These are phyloP conservation scores for Aporophyla lueneburgensis DNA, from an alignment of 2,888 invertebrate species.

Conservation along the genomic window DNA sequence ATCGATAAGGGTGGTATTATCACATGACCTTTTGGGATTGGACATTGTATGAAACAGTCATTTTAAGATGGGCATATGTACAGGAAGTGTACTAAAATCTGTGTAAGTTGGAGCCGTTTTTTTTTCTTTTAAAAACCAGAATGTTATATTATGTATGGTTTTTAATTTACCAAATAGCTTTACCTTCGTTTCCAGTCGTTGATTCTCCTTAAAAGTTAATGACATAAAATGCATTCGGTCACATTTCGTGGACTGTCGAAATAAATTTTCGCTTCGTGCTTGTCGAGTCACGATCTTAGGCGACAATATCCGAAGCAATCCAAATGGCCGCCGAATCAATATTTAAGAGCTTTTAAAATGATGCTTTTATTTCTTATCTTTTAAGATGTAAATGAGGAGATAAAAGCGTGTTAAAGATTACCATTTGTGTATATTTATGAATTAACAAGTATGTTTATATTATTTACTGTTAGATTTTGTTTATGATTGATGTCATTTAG, in stretches of 20 bases:
- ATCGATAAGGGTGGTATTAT: not conserved
- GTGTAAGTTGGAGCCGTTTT: not conserved
- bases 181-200: constrained; percentile 15
- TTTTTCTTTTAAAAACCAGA: not conserved
- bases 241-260: constrained; percentile 78
- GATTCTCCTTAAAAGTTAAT: constrained; percentile 44
- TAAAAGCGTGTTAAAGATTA: constrained; percentile 37
- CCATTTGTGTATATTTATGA: constrained; percentile 36
- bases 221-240: constrained; percentile 68
- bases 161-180: not conserved
- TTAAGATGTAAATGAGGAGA: constrained; percentile 29
- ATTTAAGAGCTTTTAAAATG: constrained; percentile 68
- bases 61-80: not conserved
- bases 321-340: constrained; percentile 61
- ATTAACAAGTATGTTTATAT: no score
- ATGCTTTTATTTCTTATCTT: constrained; percentile 61
- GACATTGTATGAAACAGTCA: no score
- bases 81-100: not conserved
- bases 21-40: no score
- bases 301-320: constrained; percentile 68
- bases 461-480: constrained; percentile 8
- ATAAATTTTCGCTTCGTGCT: constrained; percentile 80
- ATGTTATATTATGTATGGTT: not conserved
- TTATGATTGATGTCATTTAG: not conserved
- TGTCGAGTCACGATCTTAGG: constrained; percentile 77